phyloP scores from a whole-genome alignment of 2,113 vertebrate species.

The Gnathonemus echidnorhynchus region DNA sequence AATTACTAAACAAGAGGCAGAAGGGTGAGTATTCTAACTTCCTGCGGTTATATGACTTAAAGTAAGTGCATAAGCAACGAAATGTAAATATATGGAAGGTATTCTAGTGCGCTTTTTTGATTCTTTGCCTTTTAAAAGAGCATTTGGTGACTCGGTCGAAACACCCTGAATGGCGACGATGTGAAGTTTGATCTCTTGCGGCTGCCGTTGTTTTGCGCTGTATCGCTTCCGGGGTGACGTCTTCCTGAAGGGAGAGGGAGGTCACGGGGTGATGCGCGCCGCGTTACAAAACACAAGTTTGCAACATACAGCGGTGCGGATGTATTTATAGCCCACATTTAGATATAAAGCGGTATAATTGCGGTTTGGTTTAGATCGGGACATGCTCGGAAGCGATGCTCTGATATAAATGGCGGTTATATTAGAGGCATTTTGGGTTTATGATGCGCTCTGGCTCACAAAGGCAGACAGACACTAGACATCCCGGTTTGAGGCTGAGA shows the following conservation, averaged over 20 bases:
- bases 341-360: neutral
- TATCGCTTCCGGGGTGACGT: neutral
- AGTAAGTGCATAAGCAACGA: neutral
- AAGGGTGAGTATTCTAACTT: neutral
- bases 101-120: neutral
- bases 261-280: neutral
- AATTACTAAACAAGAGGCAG: neutral
- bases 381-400: neutral
- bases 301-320: too few species aligned
- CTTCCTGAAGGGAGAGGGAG: neutral
- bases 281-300: too few species aligned
- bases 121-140: neutral
- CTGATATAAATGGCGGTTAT: too few species aligned
- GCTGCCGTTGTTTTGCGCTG: neutral
- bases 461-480: neutral
- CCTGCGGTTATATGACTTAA: neutral
- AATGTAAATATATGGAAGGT: neutral
- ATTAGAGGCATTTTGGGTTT: too few species aligned
- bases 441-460: neutral
- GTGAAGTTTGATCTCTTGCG: neutral
- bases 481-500: neutral
- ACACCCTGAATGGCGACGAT: neutral
- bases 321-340: neutral
- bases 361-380: neutral
- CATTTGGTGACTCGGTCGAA: neutral